A percentile compares a stretch with the other conserved stretches of the same genome.
Conservation (phyloP, 2,888 invertebrate species). For the Lasioglossum morio region DNA sequence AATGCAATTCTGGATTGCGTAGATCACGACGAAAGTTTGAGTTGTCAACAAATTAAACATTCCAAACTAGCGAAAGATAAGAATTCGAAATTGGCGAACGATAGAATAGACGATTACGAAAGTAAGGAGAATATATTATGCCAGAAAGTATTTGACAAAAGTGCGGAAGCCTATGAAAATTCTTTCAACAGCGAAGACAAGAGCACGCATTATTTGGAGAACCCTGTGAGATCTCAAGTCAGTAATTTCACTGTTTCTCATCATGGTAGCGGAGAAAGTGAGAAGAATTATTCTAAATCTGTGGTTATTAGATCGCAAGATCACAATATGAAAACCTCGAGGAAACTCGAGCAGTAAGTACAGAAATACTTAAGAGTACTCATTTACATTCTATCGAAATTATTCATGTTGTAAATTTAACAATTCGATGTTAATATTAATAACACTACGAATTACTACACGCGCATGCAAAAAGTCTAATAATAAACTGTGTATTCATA, state of each 20-base stretch:
- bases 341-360: conserved; percentile 83
- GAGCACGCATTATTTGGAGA: conserved; percentile 70
- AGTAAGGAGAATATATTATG: conserved; percentile 71
- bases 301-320: conserved; percentile 80
- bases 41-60: conserved; percentile 78
- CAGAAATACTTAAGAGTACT: conserved; percentile 6
- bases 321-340: conserved; percentile 79
- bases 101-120: conserved; percentile 76
- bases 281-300: conserved; percentile 80
- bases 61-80: conserved; percentile 78
- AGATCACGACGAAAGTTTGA: conserved; percentile 78
- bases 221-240: conserved; percentile 81
- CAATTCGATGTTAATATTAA: conserved; percentile 38
- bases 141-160: conserved; percentile 64
- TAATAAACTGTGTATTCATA: conserved; percentile 77
- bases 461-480: conserved; percentile 73
- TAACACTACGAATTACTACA: conserved; percentile 52
- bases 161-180: conserved; percentile 55
- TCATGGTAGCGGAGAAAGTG: conserved; percentile 82
- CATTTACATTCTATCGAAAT: conserved; percentile 13
- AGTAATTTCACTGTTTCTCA: conserved; percentile 81
- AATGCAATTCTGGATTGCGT: conserved; percentile 71
- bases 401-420: conserved; percentile 17
- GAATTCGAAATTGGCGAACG: conserved; percentile 76
- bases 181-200: conserved; percentile 30